Percentiles rank a stretch among this genome's conserved stretches.
Evolutionary conservation across 1,140 invertebrate species (phyloP).

Genomic region (Geopemphigus sp.): DNA sequence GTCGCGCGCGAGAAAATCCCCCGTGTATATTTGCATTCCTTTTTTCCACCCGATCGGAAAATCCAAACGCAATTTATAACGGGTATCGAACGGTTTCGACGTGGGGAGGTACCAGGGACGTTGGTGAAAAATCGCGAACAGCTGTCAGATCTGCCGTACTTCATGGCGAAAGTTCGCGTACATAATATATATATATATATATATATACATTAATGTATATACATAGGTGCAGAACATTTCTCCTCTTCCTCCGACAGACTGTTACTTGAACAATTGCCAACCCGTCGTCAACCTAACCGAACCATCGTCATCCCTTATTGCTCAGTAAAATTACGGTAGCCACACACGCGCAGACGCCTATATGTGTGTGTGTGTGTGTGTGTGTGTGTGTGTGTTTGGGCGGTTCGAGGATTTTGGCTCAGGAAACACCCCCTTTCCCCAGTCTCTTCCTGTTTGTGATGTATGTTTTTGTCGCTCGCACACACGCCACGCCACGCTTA

Average conservation of each 20-base stretch:
- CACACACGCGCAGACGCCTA: too few species aligned
- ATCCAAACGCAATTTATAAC: neutral
- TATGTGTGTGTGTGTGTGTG: too few species aligned
- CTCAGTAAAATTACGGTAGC: neutral
- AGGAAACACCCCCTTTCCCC: neutral
- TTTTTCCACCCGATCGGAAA: neutral
- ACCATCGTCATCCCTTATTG: neutral
- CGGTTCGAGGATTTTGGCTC: constrained; percentile 22
- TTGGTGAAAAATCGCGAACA: neutral
- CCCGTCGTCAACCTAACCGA: neutral
- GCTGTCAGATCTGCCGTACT: constrained; percentile 3
- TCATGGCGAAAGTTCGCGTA: too few species aligned
- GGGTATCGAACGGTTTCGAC: neutral
- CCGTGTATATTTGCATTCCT: neutral
- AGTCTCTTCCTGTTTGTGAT: constrained; percentile 32
- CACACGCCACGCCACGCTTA: neutral
- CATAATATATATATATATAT: too few species aligned
- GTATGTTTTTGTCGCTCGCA: constrained; percentile 39
- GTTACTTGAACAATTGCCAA: constrained; percentile 47
- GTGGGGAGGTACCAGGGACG: neutral
- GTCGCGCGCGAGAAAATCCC: neutral
- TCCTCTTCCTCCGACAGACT: constrained; percentile 28
- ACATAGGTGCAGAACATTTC: too few species aligned
- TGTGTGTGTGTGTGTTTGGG: too few species aligned
- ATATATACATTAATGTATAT: too few species aligned